Evolutionary conservation across 2,797 vertebrate genomes (phyloP), one percentile per base, ranked within the genome.

Genomic region (Eulemur mongoz): DNA sequence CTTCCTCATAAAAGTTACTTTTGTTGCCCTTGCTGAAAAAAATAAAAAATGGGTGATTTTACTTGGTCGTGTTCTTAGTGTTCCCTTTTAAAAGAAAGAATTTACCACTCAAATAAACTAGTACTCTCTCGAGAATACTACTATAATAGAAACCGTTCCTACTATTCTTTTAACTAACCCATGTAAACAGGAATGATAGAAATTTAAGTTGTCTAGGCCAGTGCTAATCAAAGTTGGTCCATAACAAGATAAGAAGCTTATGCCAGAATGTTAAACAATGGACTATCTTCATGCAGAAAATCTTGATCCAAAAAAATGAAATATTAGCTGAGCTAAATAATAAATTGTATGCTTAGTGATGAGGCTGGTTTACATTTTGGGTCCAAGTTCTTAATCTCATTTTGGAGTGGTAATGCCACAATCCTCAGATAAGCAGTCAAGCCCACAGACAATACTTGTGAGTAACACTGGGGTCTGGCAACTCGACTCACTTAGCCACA

Each of bases 51-150:
- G n/a, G 45, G 35, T 76, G 78, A 48, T 57, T 96, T 88, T 91
- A 89, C 32, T 63, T 79, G 32, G 48, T 92, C 32, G 23, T 82
- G 70, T 83, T 94, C 70, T 91, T 73, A 75, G 1, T 52, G 45
- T 80, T 89, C 73, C 89, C 35, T 90, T 89, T 85, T 48, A 52
- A 9, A 72, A 93, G 89, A 9, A 72, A 93, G 89, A 65, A 91
- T 83, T 94, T 67, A 75, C 65, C 45, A 57, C 15, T 67, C 35
- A 95, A 81, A 96, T 50, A 96, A 94, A 90, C 27, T 67, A 73
- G 20, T 35, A 35, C 7, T 79, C 81, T 92, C 38, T 27, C 70
- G 50, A 85, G 70, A 91, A 27, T 30, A 54, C 18, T 78, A 79
- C 8, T 4, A 14, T 17, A 90, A n/a, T 9, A 65, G 32, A 96